Percentiles rank a stretch among this genome's conserved stretches.
These are phyloP conservation scores for Muschampia plurimacula DNA, from an alignment of 2,888 invertebrate species.

Conservation along the genomic window DNA sequence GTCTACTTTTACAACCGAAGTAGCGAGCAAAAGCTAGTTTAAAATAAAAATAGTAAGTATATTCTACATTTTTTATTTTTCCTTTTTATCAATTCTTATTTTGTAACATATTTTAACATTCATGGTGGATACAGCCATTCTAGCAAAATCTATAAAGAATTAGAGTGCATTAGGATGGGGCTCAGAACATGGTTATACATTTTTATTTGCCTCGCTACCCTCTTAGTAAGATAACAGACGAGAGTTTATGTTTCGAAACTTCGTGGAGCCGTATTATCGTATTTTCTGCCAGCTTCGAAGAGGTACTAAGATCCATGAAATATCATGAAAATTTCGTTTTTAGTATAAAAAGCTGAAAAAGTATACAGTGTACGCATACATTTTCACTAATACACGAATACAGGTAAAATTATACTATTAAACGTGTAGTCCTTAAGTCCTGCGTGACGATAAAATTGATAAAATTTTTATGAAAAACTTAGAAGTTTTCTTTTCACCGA, in stretches of 20 bases:
- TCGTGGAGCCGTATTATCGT: constrained; percentile 37
- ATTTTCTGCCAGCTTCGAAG: constrained; percentile 15
- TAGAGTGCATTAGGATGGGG: constrained; percentile 13
- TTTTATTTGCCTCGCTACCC: constrained; percentile 19
- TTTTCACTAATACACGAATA: background rate
- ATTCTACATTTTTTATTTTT: too few species aligned
- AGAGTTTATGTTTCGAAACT: constrained; percentile 49
- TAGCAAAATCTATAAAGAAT: constrained; percentile 14
- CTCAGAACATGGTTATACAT: constrained; percentile 1
- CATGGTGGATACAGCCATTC: background rate
- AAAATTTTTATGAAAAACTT: too few species aligned
- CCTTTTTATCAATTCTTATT: too few species aligned
- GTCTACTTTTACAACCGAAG: too few species aligned
- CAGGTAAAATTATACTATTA: too few species aligned
- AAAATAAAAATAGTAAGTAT: too few species aligned
- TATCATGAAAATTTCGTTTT: background rate
- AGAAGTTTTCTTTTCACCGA: too few species aligned
- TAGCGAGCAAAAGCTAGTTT: too few species aligned
- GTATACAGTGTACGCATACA: too few species aligned
- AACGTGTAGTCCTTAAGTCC: too few species aligned
- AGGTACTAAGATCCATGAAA: background rate
- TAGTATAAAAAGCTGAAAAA: background rate
- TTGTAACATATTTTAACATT: background rate
- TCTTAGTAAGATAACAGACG: constrained; percentile 42
- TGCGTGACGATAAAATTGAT: too few species aligned